These are phyloP conservation scores for Leptosomus discolor DNA, from an alignment of 2,113 vertebrate genomes.

Conservation along the genomic window DNA sequence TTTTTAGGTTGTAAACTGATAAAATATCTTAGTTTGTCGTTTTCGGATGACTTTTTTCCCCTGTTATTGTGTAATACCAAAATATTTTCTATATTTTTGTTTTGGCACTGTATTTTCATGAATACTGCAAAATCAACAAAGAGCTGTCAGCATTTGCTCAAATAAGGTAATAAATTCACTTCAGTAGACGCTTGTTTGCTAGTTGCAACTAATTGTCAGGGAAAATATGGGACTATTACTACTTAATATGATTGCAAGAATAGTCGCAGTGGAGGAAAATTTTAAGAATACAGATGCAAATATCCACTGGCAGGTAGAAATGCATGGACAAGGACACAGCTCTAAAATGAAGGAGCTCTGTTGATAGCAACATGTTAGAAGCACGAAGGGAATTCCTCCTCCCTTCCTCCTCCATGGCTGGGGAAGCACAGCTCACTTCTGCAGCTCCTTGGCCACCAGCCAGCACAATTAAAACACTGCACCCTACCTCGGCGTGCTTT, in stretches of 20 bases:
- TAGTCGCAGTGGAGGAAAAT: neutral
- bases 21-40: neutral
- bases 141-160: neutral
- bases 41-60: neutral
- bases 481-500: neutral
- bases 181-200: neutral
- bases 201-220: neutral
- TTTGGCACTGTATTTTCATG: neutral
- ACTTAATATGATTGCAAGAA: neutral
- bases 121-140: neutral
- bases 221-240: neutral
- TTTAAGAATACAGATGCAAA: neutral
- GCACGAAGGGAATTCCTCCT: neutral
- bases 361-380: rapidly evolving
- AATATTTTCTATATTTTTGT: neutral
- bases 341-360: neutral
- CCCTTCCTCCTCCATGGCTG: neutral
- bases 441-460: neutral
- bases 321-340: rapidly evolving
- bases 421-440: neutral
- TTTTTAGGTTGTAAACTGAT: neutral
- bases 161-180: neutral
- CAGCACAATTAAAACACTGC: neutral
- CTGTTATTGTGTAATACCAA: neutral
- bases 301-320: neutral